Base-by-base conservation (phyloP, 2,113 vertebrate species). In the Macquaria australasica region DNA sequence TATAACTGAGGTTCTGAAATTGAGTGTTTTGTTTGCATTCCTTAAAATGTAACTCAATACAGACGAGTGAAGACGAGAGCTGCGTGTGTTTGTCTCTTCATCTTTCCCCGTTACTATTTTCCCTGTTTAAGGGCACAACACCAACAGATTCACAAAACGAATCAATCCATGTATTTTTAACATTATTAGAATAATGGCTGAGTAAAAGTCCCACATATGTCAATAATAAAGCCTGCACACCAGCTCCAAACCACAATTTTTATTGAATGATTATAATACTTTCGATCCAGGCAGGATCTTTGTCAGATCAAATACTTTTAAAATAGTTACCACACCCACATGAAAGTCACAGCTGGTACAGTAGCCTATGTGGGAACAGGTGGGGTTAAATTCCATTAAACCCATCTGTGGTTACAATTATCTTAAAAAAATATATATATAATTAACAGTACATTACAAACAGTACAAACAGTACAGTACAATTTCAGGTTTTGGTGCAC, bases 361-460 rank as follows among this genome's bases (percentile, higher is more conserved):
- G 4, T 34, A 69, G 25, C 16, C 16, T 15, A 8, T 67, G 68
- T 50, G 55, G 69, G 12, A 34, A 69, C 74, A 78, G 74, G 69
- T 82, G 48, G 62, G 25, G 23, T 25, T 28, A 9, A 63, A 58
- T 77, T 72, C 58, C 41, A 64, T 55, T 69, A 16, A 50, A 14
- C 55, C n/a, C 31, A 25, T 34, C 58, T 64, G 51, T 43, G 14
- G 50, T 56, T 18, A 77, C 59, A 58, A 68, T 50, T 58, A 66
- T 72, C 67, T 10, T 64, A 28, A 60, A 60, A 81, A 63, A 77
- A 31, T 31, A 31, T 2, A n/a, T 37, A 70, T 60, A 51, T 8
- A 66, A 64, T 81, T 34, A 64, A 39, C 63, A 62, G 58, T 18
- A 25, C 25, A 55, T n/a, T 66, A 21, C 15, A 76, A 59, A 81